Evolutionary conservation across 2,888 invertebrate genomes (phyloP).

Genomic region (Melieria omissa): DNA sequence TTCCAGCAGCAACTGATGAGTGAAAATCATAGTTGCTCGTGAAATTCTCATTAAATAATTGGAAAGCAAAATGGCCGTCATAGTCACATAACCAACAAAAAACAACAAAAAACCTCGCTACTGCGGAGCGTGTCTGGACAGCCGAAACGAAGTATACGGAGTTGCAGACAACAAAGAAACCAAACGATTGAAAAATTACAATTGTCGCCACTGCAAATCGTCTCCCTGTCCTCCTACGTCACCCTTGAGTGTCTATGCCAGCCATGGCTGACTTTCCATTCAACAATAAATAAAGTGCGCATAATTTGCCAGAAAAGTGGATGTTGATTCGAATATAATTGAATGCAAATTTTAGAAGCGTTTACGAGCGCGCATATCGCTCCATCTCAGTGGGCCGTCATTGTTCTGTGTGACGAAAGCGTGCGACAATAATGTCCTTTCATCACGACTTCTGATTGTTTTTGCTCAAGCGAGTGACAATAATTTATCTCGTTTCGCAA

Average conservation of each 20-base stretch:
- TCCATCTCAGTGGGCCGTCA: too few species aligned
- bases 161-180: slow-evolving; percentile 40
- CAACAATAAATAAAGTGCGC: slow-evolving; percentile 24
- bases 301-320: slow-evolving; percentile 34
- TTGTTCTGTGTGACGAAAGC: neutral
- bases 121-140: too few species aligned
- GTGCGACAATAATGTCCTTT: too few species aligned
- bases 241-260: neutral
- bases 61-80: too few species aligned
- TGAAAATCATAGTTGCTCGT: too few species aligned
- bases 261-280: too few species aligned
- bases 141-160: too few species aligned
- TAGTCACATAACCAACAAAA: too few species aligned
- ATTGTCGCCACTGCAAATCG: slow-evolving; percentile 59
- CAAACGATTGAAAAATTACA: slow-evolving; percentile 59
- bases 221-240: slow-evolving; percentile 42
- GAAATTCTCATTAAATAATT: too few species aligned
- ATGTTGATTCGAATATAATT: slow-evolving; percentile 55
- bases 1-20: too few species aligned
- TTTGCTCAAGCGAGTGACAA: slow-evolving; percentile 37
- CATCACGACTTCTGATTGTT: slow-evolving; percentile 6
- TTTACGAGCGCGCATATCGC: too few species aligned
- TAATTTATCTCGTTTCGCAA: slow-evolving; percentile 35
- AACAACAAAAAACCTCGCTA: too few species aligned
- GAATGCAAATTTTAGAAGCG: slow-evolving; percentile 52